Percentiles rank a stretch among this genome's conserved stretches.
Evolutionary conservation across 1,140 invertebrate genomes (phyloP).

Genomic region (Mycetomoellerius zeteki): DNA sequence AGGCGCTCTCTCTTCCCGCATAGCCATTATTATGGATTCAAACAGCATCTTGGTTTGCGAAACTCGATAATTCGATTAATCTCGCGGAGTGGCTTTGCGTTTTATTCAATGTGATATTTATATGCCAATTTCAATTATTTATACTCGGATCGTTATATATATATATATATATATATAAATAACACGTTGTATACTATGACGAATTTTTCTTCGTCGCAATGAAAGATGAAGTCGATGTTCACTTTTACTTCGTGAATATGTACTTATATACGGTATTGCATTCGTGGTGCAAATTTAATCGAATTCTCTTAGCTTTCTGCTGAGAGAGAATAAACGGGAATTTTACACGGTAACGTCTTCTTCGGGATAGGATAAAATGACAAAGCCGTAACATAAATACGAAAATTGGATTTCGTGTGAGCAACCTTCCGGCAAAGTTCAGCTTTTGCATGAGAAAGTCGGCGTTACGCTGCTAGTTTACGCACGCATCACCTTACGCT

Average conservation of each 20-base stretch:
- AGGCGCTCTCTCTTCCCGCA: conserved; percentile 52
- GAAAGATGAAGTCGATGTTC: not conserved
- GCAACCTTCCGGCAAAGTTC: conserved; percentile 55
- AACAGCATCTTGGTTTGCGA: conserved; percentile 70
- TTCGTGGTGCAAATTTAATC: conserved; percentile 30
- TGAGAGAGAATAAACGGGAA: conserved; percentile 34
- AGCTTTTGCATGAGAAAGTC: conserved; percentile 58
- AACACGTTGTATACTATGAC: not conserved
- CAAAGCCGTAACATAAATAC: conserved; percentile 33
- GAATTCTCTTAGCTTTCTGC: not conserved
- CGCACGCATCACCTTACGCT: conserved; percentile 54
- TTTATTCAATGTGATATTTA: conserved; percentile 43
- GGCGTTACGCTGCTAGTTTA: conserved; percentile 45
- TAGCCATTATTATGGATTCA: conserved; percentile 72
- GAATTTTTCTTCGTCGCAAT: not conserved
- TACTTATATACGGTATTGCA: not conserved
- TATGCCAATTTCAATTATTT: conserved; percentile 14
- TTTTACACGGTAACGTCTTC: conserved; percentile 7
- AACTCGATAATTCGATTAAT: conserved; percentile 76
- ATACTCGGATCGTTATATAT: not conserved
- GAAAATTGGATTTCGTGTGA: conserved; percentile 38
- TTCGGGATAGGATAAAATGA: conserved; percentile 29
- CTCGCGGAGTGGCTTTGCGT: conserved; percentile 14
- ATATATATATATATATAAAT: not conserved
- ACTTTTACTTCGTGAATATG: not conserved